Base-by-base conservation (phyloP, 2,113 vertebrate genomes). In the Tonatia bakeri region DNA sequence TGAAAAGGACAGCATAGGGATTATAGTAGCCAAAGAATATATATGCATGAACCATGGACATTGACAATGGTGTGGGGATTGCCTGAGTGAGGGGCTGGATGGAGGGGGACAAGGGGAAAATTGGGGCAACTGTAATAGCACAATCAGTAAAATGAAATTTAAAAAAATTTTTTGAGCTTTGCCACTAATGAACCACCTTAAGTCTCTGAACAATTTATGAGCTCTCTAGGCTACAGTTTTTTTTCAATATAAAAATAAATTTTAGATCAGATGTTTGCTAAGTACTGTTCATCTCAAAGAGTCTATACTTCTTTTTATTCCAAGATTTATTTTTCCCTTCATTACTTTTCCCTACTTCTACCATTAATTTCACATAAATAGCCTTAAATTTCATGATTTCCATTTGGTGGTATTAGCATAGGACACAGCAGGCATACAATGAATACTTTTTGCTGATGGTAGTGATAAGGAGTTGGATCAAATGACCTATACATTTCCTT, bases 241-340 rank as follows among this genome's bases (percentile, higher is more conserved):
- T 87, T 31, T 87, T 67, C 69, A 26, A 26, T 79, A 16, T 76
- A 80, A 97, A 94, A 87, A 73, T 47, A 43, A 24, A 20, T 82
- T 95, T 69, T 84, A 43, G 10, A 87, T 83, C 76, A 94, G n/a
- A 64, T 84, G 15, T 87, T 93, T 96, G 50, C 70, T 80, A 70
- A 82, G 38, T 91, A 79, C 47, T 81, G 11, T 67, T 87, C 61
- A 93, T 82, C 86, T 87, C 43, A 96, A 83, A 92, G 54, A 70
- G 38, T 65, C 26, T 92, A 1, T 56, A 80, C 33, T 94, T 96
- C 4, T 89, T 96, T 84, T 50, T 64, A 90, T 76, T 84, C 47
- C 45, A 67, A 28, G 5, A 61, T 40, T 93, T 86, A 24, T 45
- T 1, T 45, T 80, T 73, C 33, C 24, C 13, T 87, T 94, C 77